Base-by-base conservation (phyloP, 1,140 invertebrate genomes). In the Ips typographus region DNA sequence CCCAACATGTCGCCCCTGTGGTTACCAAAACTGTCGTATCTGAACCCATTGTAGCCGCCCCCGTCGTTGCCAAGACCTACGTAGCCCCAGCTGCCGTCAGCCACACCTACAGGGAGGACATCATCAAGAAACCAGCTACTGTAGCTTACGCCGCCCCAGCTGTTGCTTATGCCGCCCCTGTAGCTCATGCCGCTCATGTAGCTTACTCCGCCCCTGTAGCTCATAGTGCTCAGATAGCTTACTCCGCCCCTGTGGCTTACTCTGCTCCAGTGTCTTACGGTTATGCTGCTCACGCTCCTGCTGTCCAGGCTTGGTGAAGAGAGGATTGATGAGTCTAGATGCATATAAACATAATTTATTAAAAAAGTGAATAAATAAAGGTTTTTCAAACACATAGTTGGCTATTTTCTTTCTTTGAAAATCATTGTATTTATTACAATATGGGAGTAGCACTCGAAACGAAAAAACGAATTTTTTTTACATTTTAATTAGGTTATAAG, bases 231-330 rank as follows among this genome's bases (percentile, higher is more conserved):
- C 62, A 58, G 53, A 56, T 64, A 42, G 60, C 37, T 40, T 65
- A 63, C 67, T 58, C 60, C 58, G 38, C 37, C 65, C 64, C 53
- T 36, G 44, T 49, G 2, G 70, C 62, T 47, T 39, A 40, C 4
- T 56, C 57, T 47, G 70, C 64, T 40, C 57, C 57, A 43, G 58
- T 40, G 44, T 6, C 62, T 8, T 52, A 55, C 22, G 42, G 38
- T 40, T 66, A 66, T 40, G 70, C 63, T 42, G 57, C 65, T n/a
- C 64, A 61, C 7, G 39, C 60, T 60, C 66, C 71, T 22, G 44
- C 63, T 62, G 65, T 72, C 38, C 68, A 72, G 7, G 70, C 66
- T 53, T 73, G 72, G 72, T 73, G 51, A 72, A 64, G 62, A 70
- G 72, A 73, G 71, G 66, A 70, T 67, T 73, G 72, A 73, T 62